phyloP scores from a whole-genome alignment of 2,888 invertebrate species.

The Abscondita cerata region DNA sequence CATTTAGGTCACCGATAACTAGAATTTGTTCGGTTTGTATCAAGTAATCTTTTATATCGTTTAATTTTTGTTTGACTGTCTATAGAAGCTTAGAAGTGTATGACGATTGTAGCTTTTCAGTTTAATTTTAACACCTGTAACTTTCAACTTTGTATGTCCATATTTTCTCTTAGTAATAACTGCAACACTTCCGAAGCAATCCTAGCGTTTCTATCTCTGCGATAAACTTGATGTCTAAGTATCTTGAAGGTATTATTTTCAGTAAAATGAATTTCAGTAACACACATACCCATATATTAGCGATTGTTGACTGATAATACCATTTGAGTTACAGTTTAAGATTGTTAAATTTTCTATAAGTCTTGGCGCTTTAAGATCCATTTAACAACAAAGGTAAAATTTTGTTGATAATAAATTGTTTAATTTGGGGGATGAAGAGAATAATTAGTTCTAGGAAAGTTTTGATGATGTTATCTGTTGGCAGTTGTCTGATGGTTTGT shows the following conservation, averaged over 20 bases:
- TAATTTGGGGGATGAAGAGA: too few species aligned
- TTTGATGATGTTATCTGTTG: constrained; percentile 9
- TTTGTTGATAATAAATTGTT: constrained; percentile 10
- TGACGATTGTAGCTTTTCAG: background rate
- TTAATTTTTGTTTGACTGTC: constrained; percentile 10
- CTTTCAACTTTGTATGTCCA: constrained; percentile 1
- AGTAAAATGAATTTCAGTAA: too few species aligned
- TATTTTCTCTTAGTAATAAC: constrained; percentile 2
- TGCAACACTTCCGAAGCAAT: too few species aligned
- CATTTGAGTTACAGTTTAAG: constrained; percentile 2
- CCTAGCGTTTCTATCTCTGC: too few species aligned
- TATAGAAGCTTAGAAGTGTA: background rate
- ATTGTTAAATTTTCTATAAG: too few species aligned
- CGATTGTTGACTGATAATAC: too few species aligned
- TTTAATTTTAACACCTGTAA: background rate
- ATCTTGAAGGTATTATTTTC: too few species aligned
- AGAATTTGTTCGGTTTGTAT: background rate
- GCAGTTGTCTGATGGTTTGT: background rate
- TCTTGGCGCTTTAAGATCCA: background rate
- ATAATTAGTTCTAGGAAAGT: constrained; percentile 9
- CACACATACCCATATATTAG: too few species aligned
- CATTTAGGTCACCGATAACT: background rate
- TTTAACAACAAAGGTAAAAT: background rate
- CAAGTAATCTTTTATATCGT: constrained; percentile 4
- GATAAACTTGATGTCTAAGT: too few species aligned